Base-by-base conservation (phyloP, 2,888 invertebrate genomes). In the Zootermopsis nevadensis region DNA sequence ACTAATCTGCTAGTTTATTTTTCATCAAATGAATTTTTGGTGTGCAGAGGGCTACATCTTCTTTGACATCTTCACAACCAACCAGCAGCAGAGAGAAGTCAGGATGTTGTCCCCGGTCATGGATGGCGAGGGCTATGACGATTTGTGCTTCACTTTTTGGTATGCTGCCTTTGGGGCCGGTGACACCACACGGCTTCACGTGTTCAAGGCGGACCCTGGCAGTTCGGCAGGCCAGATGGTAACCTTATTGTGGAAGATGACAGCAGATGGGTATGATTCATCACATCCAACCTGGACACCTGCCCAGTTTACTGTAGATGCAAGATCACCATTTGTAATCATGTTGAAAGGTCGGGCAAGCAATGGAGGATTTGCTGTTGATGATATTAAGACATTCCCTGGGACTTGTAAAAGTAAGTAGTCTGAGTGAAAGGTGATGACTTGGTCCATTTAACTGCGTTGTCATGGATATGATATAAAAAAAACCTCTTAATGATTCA, bases 321-420 rank as follows among this genome's bases (percentile, higher is more conserved):
- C 87, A 8, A 86, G 87, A 30, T 86, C 87, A 38, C 86, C 87
- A 48, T 87, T 86, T 82, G 85, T 87, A 85, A 85, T 89, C 24
- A 87, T 88, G 66, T 86, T 89, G 31, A 89, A 89, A 85, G 89
- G 89, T 12, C 87, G 88, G 85, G 89, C 90, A 24, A 89, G 87
- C 83, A 89, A 90, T 85, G 89, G 89, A 24, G 89, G 90, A 31
- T 90, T 89, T 86, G 90, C 90, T 31, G 86, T 90, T 10, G 90
- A 90, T 83, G 90, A 90, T 85, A 87, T 90, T 77, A 88, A 87
- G 42, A 87, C 89, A 77, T 87, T 87, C 81, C 86, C 86, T 22
- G 88, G 87, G 66, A 85, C 86, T 48, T 89, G 89, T 30, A 38
- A 77, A 77, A 55, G 77, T 77, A 53, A 77, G 74, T 60, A n/a